Base-by-base conservation (phyloP, 2,113 vertebrate genomes). In the Pseudopodoces humilis region DNA sequence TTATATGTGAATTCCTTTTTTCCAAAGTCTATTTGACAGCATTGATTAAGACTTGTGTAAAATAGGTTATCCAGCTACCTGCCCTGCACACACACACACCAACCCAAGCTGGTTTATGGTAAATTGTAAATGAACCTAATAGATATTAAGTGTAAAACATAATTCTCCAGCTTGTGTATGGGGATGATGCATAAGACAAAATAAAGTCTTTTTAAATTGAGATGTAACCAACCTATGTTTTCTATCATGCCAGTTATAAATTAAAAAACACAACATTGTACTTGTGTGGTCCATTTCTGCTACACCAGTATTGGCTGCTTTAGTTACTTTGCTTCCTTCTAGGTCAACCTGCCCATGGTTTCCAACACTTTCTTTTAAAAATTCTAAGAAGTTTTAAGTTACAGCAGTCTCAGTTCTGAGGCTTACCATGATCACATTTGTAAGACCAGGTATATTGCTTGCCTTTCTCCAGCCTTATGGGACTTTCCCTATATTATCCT, bases 41-140 rank as follows among this genome's bases (percentile, higher is more conserved):
- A 49, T 25, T 67, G 7, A 44, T 62, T 74, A 30, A 3, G 18
- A 65, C 20, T 60, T 37, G 3, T 4, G 2, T 56, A 60, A 21
- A 37, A 59, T 19, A 74, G 11, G 47, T 71, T 64, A 47, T 8
- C 7, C 15, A 33, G 15, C 43, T 30, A 60, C 25, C 4, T 46
- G 2, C 5, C 5, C 4, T 33, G 27, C 11, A 5, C 4, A 2
- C 24, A 44, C 8, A 44, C 9, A 21, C 10, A 7, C 15, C 18
- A 65, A 53, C 27, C 27, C 37, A 82, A 84, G 28, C 5, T 53
- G 24, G 12, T 74, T 82, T 81, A 37, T 58, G 21, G 24, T 41
- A 39, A 78, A 53, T 52, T 79, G 35, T 58, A 82, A 60, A 75
- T 53, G 22, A 3, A 78, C 8, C 8, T 70, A 55, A 67, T 31